Percentiles rank a stretch among this genome's conserved stretches.
Conservation (phyloP, 2,888 invertebrate species). For the Volucella bombylans region DNA sequence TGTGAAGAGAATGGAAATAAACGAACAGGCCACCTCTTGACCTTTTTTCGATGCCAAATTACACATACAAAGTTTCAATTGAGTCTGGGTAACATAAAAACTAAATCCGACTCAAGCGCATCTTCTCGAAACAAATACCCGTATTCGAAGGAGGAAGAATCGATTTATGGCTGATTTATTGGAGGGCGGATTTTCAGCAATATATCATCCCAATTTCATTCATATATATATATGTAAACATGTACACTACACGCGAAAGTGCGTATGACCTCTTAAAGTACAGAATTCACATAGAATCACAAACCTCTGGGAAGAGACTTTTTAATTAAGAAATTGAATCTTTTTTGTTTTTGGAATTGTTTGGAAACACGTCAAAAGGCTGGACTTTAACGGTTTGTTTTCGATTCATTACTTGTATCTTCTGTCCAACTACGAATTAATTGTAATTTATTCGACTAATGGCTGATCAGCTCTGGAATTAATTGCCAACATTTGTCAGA, state of each 20-base stretch:
- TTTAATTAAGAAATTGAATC: constrained; percentile 61
- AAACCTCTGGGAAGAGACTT: not conserved
- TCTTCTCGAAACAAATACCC: constrained; percentile 17
- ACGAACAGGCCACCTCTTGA: constrained; percentile 27
- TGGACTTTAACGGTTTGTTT: constrained; percentile 13
- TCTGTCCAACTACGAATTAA: constrained; percentile 1
- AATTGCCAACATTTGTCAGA: constrained; percentile 20
- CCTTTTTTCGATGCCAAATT: constrained; percentile 30
- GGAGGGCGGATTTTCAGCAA: constrained; percentile 51
- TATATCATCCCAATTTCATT: constrained; percentile 45
- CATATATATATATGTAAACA: no score
- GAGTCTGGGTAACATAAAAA: constrained; percentile 1
- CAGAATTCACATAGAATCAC: not conserved
- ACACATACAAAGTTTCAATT: constrained; percentile 9
- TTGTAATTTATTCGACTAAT: constrained; percentile 7
- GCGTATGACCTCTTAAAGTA: not conserved
- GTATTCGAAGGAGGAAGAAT: constrained; percentile 19
- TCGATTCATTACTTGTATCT: constrained; percentile 10
- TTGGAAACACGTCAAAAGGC: not conserved
- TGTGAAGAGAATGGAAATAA: not conserved
- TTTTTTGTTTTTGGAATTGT: constrained; percentile 17
- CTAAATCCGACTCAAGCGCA: constrained; percentile 34
- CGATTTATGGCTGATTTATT: constrained; percentile 70
- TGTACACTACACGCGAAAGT: not conserved
- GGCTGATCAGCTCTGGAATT: constrained; percentile 16